These are phyloP conservation scores for Aurelia aurita DNA, from an alignment of 30 jellyfish, hydroid and myxozoan genomes.

Conservation along the genomic window DNA sequence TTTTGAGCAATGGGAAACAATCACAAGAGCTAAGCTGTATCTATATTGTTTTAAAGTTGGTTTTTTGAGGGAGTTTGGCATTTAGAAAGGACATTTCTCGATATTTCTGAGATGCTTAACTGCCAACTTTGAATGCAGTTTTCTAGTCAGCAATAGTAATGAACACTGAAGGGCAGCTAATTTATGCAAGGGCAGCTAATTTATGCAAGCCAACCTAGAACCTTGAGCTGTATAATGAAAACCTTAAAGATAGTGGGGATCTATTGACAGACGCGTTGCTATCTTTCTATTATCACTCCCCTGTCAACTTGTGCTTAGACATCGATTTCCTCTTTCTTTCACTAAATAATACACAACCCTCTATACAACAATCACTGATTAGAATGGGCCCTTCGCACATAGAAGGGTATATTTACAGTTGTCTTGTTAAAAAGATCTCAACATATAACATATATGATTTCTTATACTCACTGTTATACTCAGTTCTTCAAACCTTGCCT, in stretches of 20 bases:
- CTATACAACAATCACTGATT: slow-evolving; percentile 1
- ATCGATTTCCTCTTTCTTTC: background rate
- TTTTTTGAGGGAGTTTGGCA: too few species aligned
- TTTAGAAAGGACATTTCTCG: too few species aligned
- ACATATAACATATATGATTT: slow-evolving; percentile 20
- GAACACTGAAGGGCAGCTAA: background rate
- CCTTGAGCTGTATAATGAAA: background rate
- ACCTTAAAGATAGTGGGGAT: background rate
- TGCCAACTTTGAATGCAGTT: too few species aligned
- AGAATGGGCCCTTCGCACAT: slow-evolving; percentile 43
- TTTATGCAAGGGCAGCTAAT: too few species aligned
- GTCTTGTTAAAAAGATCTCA: slow-evolving; percentile 48
- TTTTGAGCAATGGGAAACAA: too few species aligned
- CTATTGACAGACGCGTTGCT: too few species aligned
- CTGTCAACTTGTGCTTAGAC: background rate
- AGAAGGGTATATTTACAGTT: slow-evolving; percentile 68
- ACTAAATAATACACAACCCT: background rate
- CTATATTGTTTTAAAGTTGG: too few species aligned
- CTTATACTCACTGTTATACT: slow-evolving; percentile 54
- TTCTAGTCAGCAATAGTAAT: background rate
- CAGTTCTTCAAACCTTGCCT: slow-evolving; percentile 13
- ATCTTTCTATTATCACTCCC: too few species aligned
- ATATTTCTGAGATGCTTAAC: too few species aligned
- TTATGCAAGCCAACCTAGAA: too few species aligned
- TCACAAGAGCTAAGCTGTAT: too few species aligned